Evolutionary conservation across 2,797 vertebrate species (phyloP), one percentile per base, ranked within the genome.

Genomic region (Chaenodraco wilsoni): DNA sequence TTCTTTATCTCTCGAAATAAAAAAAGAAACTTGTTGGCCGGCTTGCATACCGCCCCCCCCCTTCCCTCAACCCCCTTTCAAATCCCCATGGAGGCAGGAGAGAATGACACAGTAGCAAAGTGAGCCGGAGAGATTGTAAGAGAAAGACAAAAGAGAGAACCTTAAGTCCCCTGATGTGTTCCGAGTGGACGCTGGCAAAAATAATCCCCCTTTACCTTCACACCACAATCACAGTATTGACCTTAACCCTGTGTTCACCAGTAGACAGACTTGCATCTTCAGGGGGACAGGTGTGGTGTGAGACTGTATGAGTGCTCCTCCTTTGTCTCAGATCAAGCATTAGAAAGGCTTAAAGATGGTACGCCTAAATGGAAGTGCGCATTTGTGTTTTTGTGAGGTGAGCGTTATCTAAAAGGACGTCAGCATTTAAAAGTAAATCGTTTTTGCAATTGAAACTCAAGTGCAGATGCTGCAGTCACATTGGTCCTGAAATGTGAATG

Each of bases 31-130:
- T 68, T 82, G 81, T 90, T 88, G 80, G 82, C 74, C 78, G 45
- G 49, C 67, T 86, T 40, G 52, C 67, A 57, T 57, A 33, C 37
- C 0, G 4, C 27, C 27, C 27, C 72, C 72, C 72, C 12, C 49
- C 40, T 33, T 33, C 19, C 33, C 37, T 12, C 27, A 4, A n/a
- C 44, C 8, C 44, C 65, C 49, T 60, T 72, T 84, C 69, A 83
- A 85, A 88, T 90, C 87, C 89, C 82, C 85, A 84, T 79, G 76
- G 87, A 85, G 83, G 88, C 82, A 23, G 49, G 21, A 66, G 68
- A 59, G 72, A 74, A 54, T 75, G 66, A 66, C 67, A 81, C 72
- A 46, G 45, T 61, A 64, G 46, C 55, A 87, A 82, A 81, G 75
- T 64, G 64, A 74, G 65, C 71, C 45, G 3, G 57, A 76, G 69